phyloP scores from a whole-genome alignment of 2,888 invertebrate genomes.

The Megamerina dolium region DNA sequence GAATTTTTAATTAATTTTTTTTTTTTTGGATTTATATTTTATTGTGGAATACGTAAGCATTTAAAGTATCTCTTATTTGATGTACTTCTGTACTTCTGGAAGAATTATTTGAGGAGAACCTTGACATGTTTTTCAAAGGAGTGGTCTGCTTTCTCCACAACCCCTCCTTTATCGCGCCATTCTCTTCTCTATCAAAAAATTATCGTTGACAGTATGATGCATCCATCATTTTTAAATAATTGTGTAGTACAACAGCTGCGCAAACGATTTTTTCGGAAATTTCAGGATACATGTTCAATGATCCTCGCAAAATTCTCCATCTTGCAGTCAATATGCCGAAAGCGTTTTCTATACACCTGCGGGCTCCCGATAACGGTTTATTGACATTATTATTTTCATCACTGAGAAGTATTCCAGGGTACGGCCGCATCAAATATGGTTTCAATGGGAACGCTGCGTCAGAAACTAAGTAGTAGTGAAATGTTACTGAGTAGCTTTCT shows the following conservation, averaged over 20 bases:
- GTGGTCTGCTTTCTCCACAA: no score
- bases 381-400: constrained; percentile 6
- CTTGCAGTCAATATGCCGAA: constrained; percentile 11
- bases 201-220: not conserved
- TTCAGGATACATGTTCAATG: constrained; percentile 5
- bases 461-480: constrained; percentile 9
- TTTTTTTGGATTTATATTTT: not conserved
- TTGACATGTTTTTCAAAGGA: not conserved
- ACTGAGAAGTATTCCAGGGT: constrained; percentile 8
- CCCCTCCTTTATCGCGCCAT: no score
- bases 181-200: not conserved
- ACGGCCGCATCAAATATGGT: constrained; percentile 12
- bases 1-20: not conserved
- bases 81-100: not conserved
- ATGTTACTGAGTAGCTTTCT: constrained; percentile 5
- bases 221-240: constrained; percentile 6
- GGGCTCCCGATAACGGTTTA: constrained; percentile 8
- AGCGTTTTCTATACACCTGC: constrained; percentile 8
- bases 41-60: not conserved
- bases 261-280: constrained; percentile 1
- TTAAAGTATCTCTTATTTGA: not conserved
- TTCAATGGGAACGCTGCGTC: constrained; percentile 11
- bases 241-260: constrained; percentile 5
- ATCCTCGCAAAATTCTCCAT: constrained; percentile 5
- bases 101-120: not conserved